Percentiles rank a stretch among this genome's conserved stretches.
Evolutionary conservation across 37 sponge, comb jelly and placozoan genomes (phyloP).

Genomic region (Crambe crambe): DNA sequence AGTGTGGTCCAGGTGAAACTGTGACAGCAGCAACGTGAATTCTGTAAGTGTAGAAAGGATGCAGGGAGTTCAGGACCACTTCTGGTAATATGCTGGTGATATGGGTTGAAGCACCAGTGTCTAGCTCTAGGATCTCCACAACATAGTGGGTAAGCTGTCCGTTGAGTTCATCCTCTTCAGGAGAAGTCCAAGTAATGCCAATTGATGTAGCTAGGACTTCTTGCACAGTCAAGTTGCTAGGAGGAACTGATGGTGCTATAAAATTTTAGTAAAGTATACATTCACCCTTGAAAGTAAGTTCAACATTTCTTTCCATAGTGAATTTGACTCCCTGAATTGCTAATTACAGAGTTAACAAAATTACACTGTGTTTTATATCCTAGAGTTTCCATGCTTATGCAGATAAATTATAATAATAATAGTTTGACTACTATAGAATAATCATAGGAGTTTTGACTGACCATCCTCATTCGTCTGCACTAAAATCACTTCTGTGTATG

Average conservation of each 20-base stretch:
- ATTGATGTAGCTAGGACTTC: not conserved
- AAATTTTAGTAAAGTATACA: not conserved
- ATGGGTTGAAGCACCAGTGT: not conserved
- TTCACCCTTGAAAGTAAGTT: not conserved
- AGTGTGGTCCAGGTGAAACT: conserved; percentile 5
- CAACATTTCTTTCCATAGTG: not conserved
- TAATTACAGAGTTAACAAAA: too few relatives aligned
- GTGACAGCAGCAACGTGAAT: conserved; percentile 30
- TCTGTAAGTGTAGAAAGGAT: conserved; percentile 23
- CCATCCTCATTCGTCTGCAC: conserved; percentile 6
- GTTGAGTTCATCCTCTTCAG: conserved; percentile 6
- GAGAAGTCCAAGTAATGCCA: conserved; percentile 19
- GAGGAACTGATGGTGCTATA: conserved; percentile 28
- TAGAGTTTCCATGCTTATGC: too few relatives aligned
- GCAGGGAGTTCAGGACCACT: not conserved
- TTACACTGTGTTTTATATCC: too few relatives aligned
- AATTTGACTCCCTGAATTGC: too few relatives aligned
- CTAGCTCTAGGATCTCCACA: not conserved
- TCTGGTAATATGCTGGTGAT: not conserved
- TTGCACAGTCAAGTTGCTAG: not conserved
- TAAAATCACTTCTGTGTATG: not conserved
- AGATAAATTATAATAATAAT: not conserved
- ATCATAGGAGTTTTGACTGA: conserved; percentile 10
- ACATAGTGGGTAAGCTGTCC: conserved; percentile 19
- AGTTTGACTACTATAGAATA: not conserved